These are phyloP conservation scores for Pholis gunnellus DNA, from an alignment of 2,113 vertebrate species.

Conservation along the genomic window DNA sequence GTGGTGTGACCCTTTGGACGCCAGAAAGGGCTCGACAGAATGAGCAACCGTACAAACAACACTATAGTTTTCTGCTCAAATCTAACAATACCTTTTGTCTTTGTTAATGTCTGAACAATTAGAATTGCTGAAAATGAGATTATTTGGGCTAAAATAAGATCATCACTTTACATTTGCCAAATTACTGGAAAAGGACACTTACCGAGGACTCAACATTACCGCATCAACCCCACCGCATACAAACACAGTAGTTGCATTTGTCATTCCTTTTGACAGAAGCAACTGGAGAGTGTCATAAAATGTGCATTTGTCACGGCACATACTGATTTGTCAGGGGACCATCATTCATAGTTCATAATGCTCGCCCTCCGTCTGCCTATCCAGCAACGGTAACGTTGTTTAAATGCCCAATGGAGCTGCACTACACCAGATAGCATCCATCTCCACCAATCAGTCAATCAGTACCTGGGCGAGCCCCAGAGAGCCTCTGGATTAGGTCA, in stretches of 20 bases:
- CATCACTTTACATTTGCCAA: constrained; percentile 34
- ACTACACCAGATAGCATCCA: constrained; percentile 77
- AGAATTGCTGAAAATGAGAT: neutral
- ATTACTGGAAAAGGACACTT: constrained; percentile 12
- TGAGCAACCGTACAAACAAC: neutral
- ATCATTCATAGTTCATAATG: constrained; percentile 79
- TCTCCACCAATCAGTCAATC: constrained; percentile 80
- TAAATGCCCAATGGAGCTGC: constrained; percentile 75
- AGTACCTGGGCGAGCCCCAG: constrained; percentile 68
- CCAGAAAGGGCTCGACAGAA: neutral
- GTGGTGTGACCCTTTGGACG: neutral
- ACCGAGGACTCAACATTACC: constrained; percentile 21
- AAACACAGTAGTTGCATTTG: constrained; percentile 63
- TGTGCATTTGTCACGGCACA: constrained; percentile 69
- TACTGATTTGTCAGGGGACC: constrained; percentile 72
- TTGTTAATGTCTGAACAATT: neutral
- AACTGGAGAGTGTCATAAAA: constrained; percentile 69
- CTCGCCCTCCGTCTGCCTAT: constrained; percentile 61
- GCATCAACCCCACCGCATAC: constrained; percentile 40
- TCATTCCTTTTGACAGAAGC: constrained; percentile 70
- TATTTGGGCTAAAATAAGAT: constrained; percentile 9
- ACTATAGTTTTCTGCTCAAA: constrained; percentile 1
- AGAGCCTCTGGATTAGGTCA: constrained; percentile 72
- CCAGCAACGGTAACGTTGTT: constrained; percentile 75
- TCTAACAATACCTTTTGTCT: neutral